Percentiles rank a stretch among this genome's conserved stretches.
These are phyloP conservation scores for Nipponacmea schrenckii DNA, from an alignment of 2,888 invertebrate species.

Conservation along the genomic window DNA sequence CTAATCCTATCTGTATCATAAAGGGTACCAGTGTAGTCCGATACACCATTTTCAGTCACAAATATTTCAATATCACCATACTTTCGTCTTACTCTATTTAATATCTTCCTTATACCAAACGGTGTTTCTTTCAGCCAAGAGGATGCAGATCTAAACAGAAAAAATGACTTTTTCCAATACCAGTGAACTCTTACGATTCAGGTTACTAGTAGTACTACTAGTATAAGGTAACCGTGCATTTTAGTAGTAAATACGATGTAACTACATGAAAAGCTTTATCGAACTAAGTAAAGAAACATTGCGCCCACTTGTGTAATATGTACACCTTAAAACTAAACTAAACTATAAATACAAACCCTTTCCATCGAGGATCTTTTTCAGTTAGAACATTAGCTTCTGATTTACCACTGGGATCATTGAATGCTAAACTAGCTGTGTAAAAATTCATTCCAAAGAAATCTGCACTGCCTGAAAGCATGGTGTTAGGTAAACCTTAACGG, in stretches of 20 bases:
- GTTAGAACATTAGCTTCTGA: not conserved
- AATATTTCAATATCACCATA: slow-evolving; percentile 53
- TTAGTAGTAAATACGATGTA: no score
- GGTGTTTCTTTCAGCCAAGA: slow-evolving; percentile 55
- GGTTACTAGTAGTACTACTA: no score
- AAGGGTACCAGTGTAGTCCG: slow-evolving; percentile 51
- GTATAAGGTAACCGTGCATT: no score
- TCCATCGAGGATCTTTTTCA: slow-evolving; percentile 20
- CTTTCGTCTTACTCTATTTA: slow-evolving; percentile 55
- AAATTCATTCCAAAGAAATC: slow-evolving; percentile 82
- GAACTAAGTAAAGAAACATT: no score
- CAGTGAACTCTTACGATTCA: no score
- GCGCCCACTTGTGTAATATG: no score
- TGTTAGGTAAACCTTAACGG: no score
- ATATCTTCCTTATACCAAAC: slow-evolving; percentile 51
- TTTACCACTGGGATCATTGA: slow-evolving; percentile 22
- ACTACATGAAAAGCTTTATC: no score
- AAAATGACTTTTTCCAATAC: not conserved
- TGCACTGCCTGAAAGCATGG: slow-evolving; percentile 71
- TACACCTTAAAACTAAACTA: not conserved
- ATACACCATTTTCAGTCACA: slow-evolving; percentile 63
- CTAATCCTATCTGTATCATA: slow-evolving; percentile 55
- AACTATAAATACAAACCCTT: slow-evolving; percentile 28
- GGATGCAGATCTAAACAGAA: slow-evolving; percentile 41
- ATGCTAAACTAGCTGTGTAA: slow-evolving; percentile 71